These are phyloP conservation scores for Tiaroga cobitis DNA, from an alignment of 2,797 vertebrate species.

Conservation along the genomic window DNA sequence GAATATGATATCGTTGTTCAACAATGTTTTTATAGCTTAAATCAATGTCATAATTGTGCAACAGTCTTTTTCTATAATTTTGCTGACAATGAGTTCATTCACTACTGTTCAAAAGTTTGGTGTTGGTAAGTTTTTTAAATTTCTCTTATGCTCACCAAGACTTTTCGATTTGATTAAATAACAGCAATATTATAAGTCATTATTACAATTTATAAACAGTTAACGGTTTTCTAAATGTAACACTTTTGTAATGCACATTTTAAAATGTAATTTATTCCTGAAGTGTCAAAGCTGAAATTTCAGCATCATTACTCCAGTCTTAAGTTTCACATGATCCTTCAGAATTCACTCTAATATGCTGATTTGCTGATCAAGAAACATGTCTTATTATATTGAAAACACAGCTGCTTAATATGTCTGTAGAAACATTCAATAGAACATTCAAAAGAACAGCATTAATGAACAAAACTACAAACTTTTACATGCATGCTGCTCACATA, in stretches of 20 bases:
- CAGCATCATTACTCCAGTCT: conserved; percentile 1
- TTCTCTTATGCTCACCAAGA: background rate
- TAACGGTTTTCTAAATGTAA: too few species aligned
- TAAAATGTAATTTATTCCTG: background rate
- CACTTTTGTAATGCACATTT: background rate
- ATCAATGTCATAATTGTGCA: conserved; percentile 10
- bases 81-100: background rate
- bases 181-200: background rate
- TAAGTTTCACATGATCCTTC: background rate
- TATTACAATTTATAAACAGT: background rate
- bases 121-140: background rate
- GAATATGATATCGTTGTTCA: conserved; percentile 24
- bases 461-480: too few species aligned
- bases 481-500: too few species aligned
- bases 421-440: too few species aligned
- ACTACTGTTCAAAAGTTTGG: background rate
- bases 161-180: too few species aligned
- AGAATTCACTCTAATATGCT: background rate
- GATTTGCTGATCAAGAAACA: background rate
- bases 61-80: background rate
- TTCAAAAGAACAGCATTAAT: too few species aligned
- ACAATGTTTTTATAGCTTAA: background rate
- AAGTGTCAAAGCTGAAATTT: background rate
- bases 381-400: too few species aligned
- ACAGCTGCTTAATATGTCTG: too few species aligned